phyloP scores from a whole-genome alignment of 2,888 invertebrate species.

The Xanthia togata region DNA sequence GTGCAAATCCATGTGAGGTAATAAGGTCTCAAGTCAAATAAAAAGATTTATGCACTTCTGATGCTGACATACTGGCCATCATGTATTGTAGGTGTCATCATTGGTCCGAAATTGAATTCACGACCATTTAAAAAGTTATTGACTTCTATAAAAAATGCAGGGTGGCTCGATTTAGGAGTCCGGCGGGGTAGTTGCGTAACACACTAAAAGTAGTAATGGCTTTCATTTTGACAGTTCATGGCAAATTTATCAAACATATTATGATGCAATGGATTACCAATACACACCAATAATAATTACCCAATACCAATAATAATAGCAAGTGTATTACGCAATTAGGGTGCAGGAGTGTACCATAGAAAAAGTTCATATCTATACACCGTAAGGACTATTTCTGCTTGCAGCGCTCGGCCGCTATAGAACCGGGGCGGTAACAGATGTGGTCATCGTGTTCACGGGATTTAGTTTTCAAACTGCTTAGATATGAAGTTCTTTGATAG shows the following conservation, averaged over 20 bases:
- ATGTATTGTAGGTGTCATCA: background rate
- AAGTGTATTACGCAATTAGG: background rate
- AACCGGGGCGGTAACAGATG: too few relatives aligned
- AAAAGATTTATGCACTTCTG: background rate
- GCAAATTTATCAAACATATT: background rate
- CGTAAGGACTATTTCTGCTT: too few relatives aligned
- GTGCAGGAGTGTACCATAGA: background rate
- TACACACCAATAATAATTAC: too few relatives aligned
- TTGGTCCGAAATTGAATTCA: background rate
- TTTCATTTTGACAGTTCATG: too few relatives aligned
- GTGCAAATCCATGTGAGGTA: background rate
- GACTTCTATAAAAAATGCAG: background rate
- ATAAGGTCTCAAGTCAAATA: background rate
- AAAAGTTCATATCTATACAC: too few relatives aligned
- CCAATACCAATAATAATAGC: too few relatives aligned
- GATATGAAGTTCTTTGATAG: too few relatives aligned
- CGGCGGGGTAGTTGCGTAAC: background rate
- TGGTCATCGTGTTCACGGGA: too few relatives aligned
- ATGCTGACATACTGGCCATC: background rate
- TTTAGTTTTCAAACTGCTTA: too few relatives aligned
- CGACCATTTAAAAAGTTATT: background rate
- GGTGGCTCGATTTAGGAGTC: too few relatives aligned
- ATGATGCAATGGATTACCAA: background rate
- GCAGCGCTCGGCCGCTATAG: too few relatives aligned
- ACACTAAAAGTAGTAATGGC: too few relatives aligned